Conservation (phyloP, 92 coral and sea anemone genomes). For the Phenganax stokvisi region DNA sequence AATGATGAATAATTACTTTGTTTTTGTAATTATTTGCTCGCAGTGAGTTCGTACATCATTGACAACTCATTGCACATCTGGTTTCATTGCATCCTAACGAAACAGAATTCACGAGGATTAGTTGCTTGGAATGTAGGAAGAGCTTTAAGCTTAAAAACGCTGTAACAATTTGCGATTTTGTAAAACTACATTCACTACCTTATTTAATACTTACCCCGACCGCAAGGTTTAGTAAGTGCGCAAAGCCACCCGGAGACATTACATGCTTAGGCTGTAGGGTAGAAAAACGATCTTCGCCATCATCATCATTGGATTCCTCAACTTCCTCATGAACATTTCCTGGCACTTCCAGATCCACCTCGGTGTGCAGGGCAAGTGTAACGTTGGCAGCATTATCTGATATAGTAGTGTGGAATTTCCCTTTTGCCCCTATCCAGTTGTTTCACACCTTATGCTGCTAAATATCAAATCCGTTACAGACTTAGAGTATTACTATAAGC, state of each 20-base stretch:
- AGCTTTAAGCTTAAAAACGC: not conserved
- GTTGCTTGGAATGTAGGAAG: not conserved
- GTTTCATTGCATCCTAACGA: conserved; percentile 10
- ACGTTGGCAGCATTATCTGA: too few species aligned
- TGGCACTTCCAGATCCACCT: not conserved
- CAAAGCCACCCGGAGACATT: not conserved
- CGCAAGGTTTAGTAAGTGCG: conserved; percentile 13
- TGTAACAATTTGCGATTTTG: not conserved
- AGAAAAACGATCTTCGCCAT: not conserved
- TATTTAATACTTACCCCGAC: conserved; percentile 1
- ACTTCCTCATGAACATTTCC: not conserved
- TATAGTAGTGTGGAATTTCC: too few species aligned
- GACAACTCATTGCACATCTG: conserved; percentile 16
- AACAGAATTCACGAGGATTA: not conserved
- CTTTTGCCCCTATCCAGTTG: too few species aligned
- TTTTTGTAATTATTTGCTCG: conserved; percentile 11
- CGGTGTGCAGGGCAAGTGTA: conserved; percentile 12
- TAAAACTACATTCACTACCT: not conserved
- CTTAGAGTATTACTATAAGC: too few species aligned
- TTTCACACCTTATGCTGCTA: too few species aligned
- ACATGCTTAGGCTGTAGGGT: not conserved
- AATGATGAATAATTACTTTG: not conserved
- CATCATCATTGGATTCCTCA: not conserved
- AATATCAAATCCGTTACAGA: too few species aligned
- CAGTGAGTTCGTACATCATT: conserved; percentile 3